Evolutionary conservation across 2,797 vertebrate genomes (phyloP).

Genomic region (Phoxinus dragarum): DNA sequence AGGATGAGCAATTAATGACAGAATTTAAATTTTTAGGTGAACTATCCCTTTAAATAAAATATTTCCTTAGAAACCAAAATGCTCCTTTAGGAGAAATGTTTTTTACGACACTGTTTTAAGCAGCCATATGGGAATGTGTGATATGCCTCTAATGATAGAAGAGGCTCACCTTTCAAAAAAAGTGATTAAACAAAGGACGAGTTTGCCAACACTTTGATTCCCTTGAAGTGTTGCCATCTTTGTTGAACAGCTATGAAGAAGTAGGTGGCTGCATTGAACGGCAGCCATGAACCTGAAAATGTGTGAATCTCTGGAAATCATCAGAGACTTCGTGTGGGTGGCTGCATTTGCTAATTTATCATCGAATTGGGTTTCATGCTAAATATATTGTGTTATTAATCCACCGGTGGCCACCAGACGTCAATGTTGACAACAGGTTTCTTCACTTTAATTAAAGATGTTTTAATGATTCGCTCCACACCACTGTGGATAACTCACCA

Average conservation of each 20-base stretch:
- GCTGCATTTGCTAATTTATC: slow-evolving; percentile 46
- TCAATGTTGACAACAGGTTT: slow-evolving; percentile 51
- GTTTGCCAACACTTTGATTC: slow-evolving; percentile 25
- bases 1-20: not conserved
- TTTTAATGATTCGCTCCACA: slow-evolving; percentile 41
- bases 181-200: slow-evolving; percentile 24
- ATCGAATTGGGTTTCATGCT: slow-evolving; percentile 51
- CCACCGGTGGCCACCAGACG: slow-evolving; percentile 18
- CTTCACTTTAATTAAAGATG: slow-evolving; percentile 60
- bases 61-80: not conserved
- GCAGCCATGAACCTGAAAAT: slow-evolving; percentile 39
- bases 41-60: not conserved
- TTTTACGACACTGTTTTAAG: not conserved
- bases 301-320: slow-evolving; percentile 39
- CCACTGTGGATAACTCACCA: not conserved
- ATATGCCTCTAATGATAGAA: slow-evolving; percentile 29
- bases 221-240: slow-evolving; percentile 7
- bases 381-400: slow-evolving; percentile 57
- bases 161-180: not conserved
- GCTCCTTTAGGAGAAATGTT: not conserved
- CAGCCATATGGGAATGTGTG: slow-evolving; percentile 17
- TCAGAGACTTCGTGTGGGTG: slow-evolving; percentile 19
- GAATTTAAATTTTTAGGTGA: too few species aligned
- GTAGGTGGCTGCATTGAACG: slow-evolving; percentile 36
- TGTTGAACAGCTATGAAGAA: slow-evolving; percentile 4